These are phyloP conservation scores for Patiria pectinifera DNA, from an alignment of 53 echinoderm and acorn worm genomes.

Conservation along the genomic window DNA sequence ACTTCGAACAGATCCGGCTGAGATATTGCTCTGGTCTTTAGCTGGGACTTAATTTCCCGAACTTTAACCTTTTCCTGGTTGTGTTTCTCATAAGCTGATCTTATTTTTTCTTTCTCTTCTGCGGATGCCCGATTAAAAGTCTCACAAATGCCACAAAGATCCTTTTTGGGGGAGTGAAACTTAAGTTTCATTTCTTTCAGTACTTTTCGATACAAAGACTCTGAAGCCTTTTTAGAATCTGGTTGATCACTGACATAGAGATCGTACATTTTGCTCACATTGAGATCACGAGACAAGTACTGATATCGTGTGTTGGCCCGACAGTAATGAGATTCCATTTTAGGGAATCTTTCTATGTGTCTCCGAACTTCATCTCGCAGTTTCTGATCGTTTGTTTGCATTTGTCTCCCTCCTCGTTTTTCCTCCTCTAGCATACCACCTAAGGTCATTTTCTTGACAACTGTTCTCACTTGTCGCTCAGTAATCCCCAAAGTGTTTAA, in stretches of 20 bases:
- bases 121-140: not conserved
- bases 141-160: constrained; percentile 59
- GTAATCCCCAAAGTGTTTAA: constrained; percentile 48
- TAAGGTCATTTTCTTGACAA: constrained; percentile 13
- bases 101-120: constrained; percentile 31
- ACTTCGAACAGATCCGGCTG: constrained; percentile 17
- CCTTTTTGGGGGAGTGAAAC: constrained; percentile 70
- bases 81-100: constrained; percentile 5
- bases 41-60: constrained; percentile 40
- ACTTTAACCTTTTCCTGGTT: constrained; percentile 55
- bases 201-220: constrained; percentile 51
- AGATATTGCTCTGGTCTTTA: constrained; percentile 15
- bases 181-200: constrained; percentile 57
- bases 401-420: constrained; percentile 56
- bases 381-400: constrained; percentile 7
- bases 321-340: constrained; percentile 56
- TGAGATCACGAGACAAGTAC: constrained; percentile 62
- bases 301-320: constrained; percentile 42
- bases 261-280: constrained; percentile 63
- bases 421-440: constrained; percentile 49
- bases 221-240: constrained; percentile 43
- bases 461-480: constrained; percentile 48
- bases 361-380: constrained; percentile 58
- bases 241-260: constrained; percentile 41
- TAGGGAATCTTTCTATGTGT: constrained; percentile 33